Base-by-base conservation (phyloP, 2,797 vertebrate genomes). In the Botia kubotai region DNA sequence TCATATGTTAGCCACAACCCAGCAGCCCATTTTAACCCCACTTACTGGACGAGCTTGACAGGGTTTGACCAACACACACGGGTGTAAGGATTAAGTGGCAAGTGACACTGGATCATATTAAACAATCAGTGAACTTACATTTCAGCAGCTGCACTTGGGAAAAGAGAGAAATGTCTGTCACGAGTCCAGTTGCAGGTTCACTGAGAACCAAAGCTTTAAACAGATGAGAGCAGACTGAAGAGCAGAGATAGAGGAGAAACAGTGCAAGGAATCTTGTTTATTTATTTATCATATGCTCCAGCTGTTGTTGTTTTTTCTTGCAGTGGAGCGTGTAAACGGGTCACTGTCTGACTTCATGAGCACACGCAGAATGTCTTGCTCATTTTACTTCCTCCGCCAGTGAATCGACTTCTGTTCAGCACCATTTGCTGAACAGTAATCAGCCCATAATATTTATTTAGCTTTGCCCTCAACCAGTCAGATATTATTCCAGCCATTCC, bases 221-320 rank as follows among this genome's bases (percentile, higher is more conserved):
- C 82, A 77, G 78, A 83, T 72, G 82, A 80, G 78, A 43, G 73
- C 10, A 1, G 50, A 60, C 55, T 75, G 66, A 66, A 72, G 10
- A 62, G 26, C 23, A 48, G 66, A 68, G 53, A 48, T 16, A 43
- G 72, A 71, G 68, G 60, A 33, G 17, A 55, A 68, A 36, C 43
- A 21, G n/a, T n/a, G n/a, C n/a, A n/a, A n/a, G n/a, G n/a, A n/a
- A n/a, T n/a, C n/a, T n/a, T n/a, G n/a, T n/a, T n/a, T 57, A n/a
- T 68, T 62, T 39, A 72, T 1, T 1, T 67, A 39, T 81, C 93
- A 93, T 89, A 93, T 77, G 65, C 85, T 90, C 89, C 91, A 88
- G 78, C 90, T 90, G 88, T 89, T 94, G 91, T 90, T 94, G 91
- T 90, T 90, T 89, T 93, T 92, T 85, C n/a, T n/a, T n/a, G 84